phyloP scores from a whole-genome alignment of 2,113 vertebrate species.

The Callaeas wilsoni region DNA sequence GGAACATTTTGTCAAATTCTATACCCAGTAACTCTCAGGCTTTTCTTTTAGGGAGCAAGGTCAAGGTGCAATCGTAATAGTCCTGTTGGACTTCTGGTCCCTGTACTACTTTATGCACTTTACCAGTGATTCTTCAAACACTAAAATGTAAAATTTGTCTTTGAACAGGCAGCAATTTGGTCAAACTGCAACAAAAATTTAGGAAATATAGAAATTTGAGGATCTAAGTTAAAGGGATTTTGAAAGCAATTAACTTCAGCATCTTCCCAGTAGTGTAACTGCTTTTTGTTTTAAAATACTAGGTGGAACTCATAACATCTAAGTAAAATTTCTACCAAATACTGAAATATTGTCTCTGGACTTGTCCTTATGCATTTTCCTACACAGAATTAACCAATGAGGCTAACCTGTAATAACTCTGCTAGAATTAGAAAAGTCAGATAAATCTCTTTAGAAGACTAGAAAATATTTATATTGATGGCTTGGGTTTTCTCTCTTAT shows the following conservation, averaged over 20 bases:
- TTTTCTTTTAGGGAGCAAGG: background rate
- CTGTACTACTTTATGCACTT: background rate
- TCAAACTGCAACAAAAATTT: background rate
- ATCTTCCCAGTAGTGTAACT: background rate
- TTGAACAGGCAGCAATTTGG: background rate
- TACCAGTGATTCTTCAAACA: background rate
- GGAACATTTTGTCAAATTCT: background rate
- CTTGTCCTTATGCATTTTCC: background rate
- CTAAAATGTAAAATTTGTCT: background rate
- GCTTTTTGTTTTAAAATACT: background rate
- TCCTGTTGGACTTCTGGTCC: background rate
- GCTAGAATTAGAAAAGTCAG: background rate
- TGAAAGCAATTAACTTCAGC: background rate
- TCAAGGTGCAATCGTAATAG: fast-evolving
- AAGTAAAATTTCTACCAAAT: background rate
- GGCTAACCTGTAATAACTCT: background rate
- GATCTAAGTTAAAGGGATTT: background rate
- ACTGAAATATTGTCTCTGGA: background rate
- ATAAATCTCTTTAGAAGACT: background rate
- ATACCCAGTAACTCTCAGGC: background rate
- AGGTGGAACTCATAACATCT: background rate
- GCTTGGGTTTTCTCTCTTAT: background rate
- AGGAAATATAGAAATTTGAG: background rate
- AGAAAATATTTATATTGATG: background rate
- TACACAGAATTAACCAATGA: background rate